Percentiles rank a stretch among this genome's conserved stretches.
Evolutionary conservation across 2,888 invertebrate species (phyloP).

Genomic region (Aproaerema taeniolella): DNA sequence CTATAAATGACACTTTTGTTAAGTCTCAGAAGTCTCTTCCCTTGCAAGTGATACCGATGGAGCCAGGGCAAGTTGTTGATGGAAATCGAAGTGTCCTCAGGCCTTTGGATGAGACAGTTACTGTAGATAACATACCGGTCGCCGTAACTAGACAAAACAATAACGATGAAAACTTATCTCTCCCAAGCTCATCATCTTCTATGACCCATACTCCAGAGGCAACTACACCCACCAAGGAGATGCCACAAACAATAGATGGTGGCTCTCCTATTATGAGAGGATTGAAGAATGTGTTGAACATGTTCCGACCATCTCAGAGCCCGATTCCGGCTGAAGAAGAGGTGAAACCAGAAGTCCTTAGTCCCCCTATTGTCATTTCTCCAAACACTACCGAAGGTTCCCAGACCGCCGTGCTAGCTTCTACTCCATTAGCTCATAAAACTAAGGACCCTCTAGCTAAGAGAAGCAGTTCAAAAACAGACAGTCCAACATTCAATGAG

Average conservation of each 20-base stretch:
- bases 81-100: constrained; percentile 36
- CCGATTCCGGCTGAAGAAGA: constrained; percentile 42
- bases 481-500: constrained; percentile 58
- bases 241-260: constrained; percentile 43
- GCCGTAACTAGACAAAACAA: constrained; percentile 37
- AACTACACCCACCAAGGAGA: constrained; percentile 60
- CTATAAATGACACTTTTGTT: constrained; percentile 37
- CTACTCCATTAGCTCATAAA: constrained; percentile 50
- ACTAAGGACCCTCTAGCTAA: constrained; percentile 41
- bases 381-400: constrained; percentile 17
- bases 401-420: constrained; percentile 31
- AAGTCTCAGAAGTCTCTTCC: constrained; percentile 50
- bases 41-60: constrained; percentile 42
- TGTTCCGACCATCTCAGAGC: constrained; percentile 65
- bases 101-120: constrained; percentile 33
- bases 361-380: constrained; percentile 18
- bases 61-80: constrained; percentile 38
- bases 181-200: constrained; percentile 55
- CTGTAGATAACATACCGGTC: constrained; percentile 36
- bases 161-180: constrained; percentile 48
- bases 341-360: constrained; percentile 18
- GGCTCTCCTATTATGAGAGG: constrained; percentile 56
- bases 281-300: constrained; percentile 60
- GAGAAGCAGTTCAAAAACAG: constrained; percentile 54
- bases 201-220: constrained; percentile 53